Conservation (phyloP, 2,888 invertebrate species). For the Pyralis farinalis region DNA sequence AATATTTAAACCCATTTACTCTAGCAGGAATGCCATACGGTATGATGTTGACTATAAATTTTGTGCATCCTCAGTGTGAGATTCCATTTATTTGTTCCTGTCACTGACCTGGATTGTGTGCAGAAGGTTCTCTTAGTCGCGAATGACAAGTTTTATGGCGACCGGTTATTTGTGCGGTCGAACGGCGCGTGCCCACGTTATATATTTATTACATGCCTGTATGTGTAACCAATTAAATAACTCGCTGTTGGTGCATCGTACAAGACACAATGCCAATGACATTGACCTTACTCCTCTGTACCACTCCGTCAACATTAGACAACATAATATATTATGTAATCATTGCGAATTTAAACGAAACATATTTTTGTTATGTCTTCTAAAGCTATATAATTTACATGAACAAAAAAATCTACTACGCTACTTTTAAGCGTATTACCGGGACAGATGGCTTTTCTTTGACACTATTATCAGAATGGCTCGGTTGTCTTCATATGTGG, state of each 20-base stretch:
- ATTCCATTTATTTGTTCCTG: not conserved
- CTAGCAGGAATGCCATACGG: no score
- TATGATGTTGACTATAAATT: no score
- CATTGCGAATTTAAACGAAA: no score
- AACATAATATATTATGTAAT: no score
- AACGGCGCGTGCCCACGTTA: conserved; percentile 19
- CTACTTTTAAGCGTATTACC: no score
- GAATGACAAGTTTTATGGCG: conserved; percentile 17
- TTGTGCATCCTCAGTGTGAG: not conserved
- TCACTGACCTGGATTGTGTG: conserved; percentile 4
- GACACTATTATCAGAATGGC: not conserved
- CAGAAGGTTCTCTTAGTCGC: conserved; percentile 10
- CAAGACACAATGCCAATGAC: conserved; percentile 2
- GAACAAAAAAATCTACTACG: no score
- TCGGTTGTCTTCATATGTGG: not conserved
- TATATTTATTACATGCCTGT: conserved; percentile 11
- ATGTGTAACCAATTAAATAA: conserved; percentile 10
- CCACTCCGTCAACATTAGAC: not conserved
- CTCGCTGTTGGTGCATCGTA: not conserved
- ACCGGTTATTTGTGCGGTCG: conserved; percentile 14
- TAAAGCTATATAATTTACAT: no score
- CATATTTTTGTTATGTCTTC: no score
- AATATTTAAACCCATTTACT: no score
- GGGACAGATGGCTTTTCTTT: not conserved
- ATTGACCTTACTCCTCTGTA: conserved; percentile 4